Conservation (phyloP, 2,113 vertebrate genomes). For the Serilophus lunatus region DNA sequence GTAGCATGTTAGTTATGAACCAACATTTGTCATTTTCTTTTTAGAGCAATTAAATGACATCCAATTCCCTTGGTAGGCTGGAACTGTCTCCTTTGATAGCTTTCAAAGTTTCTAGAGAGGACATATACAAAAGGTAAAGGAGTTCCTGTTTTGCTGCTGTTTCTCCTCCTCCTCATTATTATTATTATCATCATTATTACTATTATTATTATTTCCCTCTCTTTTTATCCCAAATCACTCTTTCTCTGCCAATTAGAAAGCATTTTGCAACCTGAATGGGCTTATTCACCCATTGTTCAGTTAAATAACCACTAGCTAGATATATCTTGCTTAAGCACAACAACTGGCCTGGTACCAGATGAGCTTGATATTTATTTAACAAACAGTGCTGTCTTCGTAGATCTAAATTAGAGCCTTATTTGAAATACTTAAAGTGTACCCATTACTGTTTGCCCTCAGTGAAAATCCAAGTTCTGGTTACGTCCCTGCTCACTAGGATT, state of each 20-base stretch:
- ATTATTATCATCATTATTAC: rapidly evolving
- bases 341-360: conserved; percentile 62
- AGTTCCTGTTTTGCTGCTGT: background rate
- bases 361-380: conserved; percentile 65
- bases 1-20: conserved; percentile 62
- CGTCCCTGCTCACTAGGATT: conserved; percentile 61
- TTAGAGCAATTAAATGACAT: conserved; percentile 63
- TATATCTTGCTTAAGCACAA: conserved; percentile 42
- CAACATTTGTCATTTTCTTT: conserved; percentile 69
- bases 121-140: background rate
- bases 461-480: conserved; percentile 68
- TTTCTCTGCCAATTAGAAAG: conserved; percentile 1
- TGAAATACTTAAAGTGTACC: conserved; percentile 59
- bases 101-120: conserved; percentile 28
- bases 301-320: conserved; percentile 45
- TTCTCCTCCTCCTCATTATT: rapidly evolving
- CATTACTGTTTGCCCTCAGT: conserved; percentile 62
- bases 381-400: conserved; percentile 44
- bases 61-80: conserved; percentile 51
- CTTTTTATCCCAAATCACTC: background rate
- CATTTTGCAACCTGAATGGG: background rate
- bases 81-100: conserved; percentile 56
- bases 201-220: rapidly evolving
- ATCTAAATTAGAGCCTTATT: conserved; percentile 64
- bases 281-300: conserved; percentile 24